Evolutionary conservation across 2,113 vertebrate species (phyloP).

Genomic region (Poecile atricapillus): DNA sequence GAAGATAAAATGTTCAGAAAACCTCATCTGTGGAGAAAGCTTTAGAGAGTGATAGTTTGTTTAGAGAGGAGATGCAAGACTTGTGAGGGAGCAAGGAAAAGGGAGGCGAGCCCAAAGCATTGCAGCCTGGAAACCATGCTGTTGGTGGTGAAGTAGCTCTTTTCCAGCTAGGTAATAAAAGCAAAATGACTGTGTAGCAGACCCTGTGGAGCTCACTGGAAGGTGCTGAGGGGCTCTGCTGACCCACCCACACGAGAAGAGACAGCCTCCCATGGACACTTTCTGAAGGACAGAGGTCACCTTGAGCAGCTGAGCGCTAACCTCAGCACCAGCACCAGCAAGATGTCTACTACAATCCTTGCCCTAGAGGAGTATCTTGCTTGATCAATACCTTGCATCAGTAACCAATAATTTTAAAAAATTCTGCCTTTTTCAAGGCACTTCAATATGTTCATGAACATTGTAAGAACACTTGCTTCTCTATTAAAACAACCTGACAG

Average conservation of each 20-base stretch:
- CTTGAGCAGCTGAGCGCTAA: too few species aligned
- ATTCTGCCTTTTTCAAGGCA: not conserved
- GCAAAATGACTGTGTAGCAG: not conserved
- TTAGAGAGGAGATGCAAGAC: not conserved
- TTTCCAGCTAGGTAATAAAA: not conserved
- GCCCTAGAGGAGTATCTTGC: not conserved
- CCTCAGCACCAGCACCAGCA: fast-evolving
- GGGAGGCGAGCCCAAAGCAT: not conserved
- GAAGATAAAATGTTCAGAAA: not conserved
- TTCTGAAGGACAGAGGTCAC: not conserved
- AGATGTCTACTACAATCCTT: fast-evolving
- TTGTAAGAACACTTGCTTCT: not conserved
- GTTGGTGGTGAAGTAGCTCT: not conserved
- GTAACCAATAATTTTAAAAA: not conserved
- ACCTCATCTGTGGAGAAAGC: fast-evolving
- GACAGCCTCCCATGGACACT: not conserved
- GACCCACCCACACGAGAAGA: fast-evolving
- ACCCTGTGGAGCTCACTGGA: fast-evolving
- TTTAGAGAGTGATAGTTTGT: not conserved
- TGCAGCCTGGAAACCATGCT: not conserved
- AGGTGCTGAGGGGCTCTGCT: not conserved
- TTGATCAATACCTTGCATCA: not conserved
- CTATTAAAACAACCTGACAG: not conserved
- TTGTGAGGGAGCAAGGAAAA: not conserved
- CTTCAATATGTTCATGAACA: not conserved